Percentiles rank a stretch among this genome's conserved stretches.
phyloP scores from a whole-genome alignment of 2,888 invertebrate species.

The Nemotelus pantherinus region DNA sequence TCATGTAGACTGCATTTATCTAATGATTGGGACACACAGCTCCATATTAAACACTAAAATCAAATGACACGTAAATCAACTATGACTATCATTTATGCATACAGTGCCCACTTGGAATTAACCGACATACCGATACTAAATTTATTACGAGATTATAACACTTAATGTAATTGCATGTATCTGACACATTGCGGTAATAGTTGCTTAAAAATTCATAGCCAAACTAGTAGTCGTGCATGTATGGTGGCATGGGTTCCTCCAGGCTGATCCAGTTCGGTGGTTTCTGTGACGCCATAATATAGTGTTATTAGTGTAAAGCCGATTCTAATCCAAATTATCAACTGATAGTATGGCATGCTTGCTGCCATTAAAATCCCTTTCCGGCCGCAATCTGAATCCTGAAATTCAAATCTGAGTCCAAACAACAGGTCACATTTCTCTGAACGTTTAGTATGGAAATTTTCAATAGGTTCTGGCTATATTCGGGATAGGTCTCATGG shows the following conservation, averaged over 20 bases:
- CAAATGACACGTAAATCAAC: no score
- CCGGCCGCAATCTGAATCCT: constrained; percentile 20
- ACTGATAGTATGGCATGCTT: constrained; percentile 33
- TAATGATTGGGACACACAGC: no score
- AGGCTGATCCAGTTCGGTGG: background rate
- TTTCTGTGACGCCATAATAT: constrained; percentile 17
- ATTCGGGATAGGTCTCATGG: background rate
- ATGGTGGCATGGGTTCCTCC: background rate
- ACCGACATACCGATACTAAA: constrained; percentile 14
- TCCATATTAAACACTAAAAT: no score
- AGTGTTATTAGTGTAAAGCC: constrained; percentile 36
- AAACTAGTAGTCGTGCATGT: constrained; percentile 23
- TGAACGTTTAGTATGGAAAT: background rate
- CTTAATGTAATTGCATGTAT: constrained; percentile 29
- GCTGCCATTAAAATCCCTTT: constrained; percentile 37
- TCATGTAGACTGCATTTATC: no score
- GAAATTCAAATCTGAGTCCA: background rate
- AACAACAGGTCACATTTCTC: background rate
- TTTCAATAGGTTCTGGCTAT: background rate
- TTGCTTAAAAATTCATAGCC: constrained; percentile 38
- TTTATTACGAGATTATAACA: constrained; percentile 17
- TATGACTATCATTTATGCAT: no score
- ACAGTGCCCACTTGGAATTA: no score
- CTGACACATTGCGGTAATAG: constrained; percentile 31
- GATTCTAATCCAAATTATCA: constrained; percentile 38